phyloP scores from a whole-genome alignment of 2,888 invertebrate species.

The Campoplex capitator region DNA sequence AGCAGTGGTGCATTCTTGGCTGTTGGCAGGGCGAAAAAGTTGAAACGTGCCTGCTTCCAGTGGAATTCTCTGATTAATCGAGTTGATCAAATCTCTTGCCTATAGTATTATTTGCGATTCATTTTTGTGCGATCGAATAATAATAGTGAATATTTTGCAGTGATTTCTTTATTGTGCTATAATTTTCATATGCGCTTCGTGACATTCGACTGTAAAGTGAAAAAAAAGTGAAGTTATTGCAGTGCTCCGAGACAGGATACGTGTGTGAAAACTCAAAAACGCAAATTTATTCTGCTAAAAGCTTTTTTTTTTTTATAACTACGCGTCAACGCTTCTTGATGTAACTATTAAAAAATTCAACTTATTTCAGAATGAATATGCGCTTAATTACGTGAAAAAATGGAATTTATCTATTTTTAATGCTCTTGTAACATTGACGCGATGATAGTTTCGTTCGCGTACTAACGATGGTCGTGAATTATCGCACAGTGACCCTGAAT shows the following conservation, averaged over 20 bases:
- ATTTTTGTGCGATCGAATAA: neutral
- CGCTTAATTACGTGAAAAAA: neutral
- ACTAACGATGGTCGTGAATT: neutral
- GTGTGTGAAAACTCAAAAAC: too few species aligned
- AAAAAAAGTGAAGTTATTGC: neutral
- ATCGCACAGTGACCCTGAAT: conserved; percentile 6
- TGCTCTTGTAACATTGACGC: neutral
- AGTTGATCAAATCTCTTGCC: neutral
- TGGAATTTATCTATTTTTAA: neutral
- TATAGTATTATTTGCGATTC: neutral
- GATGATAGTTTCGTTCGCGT: neutral
- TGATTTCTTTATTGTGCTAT: neutral
- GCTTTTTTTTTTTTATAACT: neutral
- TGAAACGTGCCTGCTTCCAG: neutral
- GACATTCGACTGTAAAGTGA: neutral
- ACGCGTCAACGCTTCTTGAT: neutral
- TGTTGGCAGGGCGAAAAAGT: neutral
- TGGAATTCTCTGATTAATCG: neutral
- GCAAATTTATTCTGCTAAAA: too few species aligned
- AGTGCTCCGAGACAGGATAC: too few species aligned
- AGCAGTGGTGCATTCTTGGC: too few species aligned
- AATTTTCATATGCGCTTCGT: neutral
- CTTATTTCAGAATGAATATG: neutral
- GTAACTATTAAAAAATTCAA: neutral
- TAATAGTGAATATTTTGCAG: neutral